Evolutionary conservation across 2,888 invertebrate species (phyloP).

Genomic region (Lamellibrachia columna): DNA sequence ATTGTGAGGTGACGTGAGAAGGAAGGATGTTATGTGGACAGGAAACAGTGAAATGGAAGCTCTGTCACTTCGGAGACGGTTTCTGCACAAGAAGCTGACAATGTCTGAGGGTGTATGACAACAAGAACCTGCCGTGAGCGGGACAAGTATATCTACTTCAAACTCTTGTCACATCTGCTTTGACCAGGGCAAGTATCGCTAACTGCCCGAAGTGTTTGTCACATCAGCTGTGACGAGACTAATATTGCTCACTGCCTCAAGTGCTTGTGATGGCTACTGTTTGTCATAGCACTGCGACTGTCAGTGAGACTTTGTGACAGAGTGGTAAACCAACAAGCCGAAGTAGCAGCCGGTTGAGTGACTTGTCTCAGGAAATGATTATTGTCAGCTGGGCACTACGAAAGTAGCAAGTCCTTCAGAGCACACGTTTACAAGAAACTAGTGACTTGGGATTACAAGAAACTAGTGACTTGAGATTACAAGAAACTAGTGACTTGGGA

Average conservation of each 20-base stretch:
- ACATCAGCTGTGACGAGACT: neutral
- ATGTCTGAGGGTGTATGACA: neutral
- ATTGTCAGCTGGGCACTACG: neutral
- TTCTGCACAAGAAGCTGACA: neutral
- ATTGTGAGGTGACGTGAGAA: neutral
- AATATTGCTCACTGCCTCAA: neutral
- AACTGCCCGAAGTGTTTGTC: neutral
- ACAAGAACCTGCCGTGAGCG: neutral
- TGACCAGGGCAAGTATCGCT: neutral
- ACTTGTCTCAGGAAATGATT: neutral
- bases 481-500: neutral
- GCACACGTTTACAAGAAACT: neutral
- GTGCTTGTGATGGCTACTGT: neutral
- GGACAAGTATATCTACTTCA: neutral
- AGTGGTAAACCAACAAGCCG: neutral
- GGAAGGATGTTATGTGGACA: neutral
- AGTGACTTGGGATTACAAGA: neutral
- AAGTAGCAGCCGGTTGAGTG: neutral
- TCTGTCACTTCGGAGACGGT: neutral
- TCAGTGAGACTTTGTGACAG: neutral
- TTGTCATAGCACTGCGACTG: neutral
- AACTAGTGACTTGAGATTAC: neutral
- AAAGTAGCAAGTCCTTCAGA: neutral
- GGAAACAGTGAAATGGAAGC: neutral
- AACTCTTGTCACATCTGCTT: neutral